phyloP scores from a whole-genome alignment of 2,113 vertebrate genomes.

The Catharus fuscescens region DNA sequence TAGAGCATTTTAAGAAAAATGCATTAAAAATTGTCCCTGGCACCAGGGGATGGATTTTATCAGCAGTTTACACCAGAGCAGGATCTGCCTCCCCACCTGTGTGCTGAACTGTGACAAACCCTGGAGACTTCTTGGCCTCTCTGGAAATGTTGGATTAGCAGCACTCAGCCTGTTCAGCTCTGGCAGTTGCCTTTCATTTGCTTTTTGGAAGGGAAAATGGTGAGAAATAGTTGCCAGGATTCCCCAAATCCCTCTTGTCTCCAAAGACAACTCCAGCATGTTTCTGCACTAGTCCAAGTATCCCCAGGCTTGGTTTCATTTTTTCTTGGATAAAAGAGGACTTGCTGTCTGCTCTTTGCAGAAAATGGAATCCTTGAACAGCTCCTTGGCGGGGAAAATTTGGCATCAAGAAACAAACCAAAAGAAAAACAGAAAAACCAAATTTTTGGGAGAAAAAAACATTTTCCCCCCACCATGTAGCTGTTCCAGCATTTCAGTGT shows the following conservation, averaged over 20 bases:
- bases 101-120: not conserved
- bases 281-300: not conserved
- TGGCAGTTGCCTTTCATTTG: constrained; percentile 3
- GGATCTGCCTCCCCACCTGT: not conserved
- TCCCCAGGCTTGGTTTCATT: not conserved
- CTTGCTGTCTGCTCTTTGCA: not conserved
- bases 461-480: fast-evolving
- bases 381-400: not conserved
- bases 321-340: not conserved
- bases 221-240: not conserved
- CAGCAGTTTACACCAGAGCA: not conserved
- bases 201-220: constrained; percentile 21
- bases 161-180: not conserved
- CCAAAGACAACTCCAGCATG: not conserved
- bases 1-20: not conserved
- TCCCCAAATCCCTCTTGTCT: constrained; percentile 8
- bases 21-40: not conserved
- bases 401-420: not conserved
- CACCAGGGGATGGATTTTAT: not conserved
- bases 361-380: not conserved
- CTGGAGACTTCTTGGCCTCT: not conserved
- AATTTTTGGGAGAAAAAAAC: not conserved
- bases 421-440: not conserved
- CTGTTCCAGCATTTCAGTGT: not conserved
- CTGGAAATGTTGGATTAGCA: not conserved